phyloP scores from a whole-genome alignment of 2,113 vertebrate species.

The Strigops habroptila region DNA sequence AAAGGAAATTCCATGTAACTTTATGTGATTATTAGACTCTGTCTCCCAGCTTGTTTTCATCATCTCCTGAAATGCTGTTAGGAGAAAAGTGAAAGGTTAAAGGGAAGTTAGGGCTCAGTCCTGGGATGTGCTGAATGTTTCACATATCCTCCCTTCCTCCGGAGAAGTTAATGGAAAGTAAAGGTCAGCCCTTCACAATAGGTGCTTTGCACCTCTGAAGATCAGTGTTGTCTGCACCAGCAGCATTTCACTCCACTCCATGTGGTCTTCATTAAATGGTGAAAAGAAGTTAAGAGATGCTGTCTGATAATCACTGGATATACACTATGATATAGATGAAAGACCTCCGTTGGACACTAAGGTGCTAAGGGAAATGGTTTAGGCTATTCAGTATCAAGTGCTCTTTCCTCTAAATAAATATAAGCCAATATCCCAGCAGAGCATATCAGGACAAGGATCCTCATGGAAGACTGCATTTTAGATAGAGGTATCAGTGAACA shows the following conservation, averaged over 20 bases:
- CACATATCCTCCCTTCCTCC: neutral
- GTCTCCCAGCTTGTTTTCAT: conserved; percentile 44
- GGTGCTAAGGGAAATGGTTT: neutral
- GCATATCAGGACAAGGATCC: neutral
- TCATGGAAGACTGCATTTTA: neutral
- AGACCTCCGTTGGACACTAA: neutral
- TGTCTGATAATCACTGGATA: neutral
- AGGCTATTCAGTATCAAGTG: neutral
- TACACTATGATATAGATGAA: neutral
- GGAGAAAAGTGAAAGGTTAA: conserved; percentile 16
- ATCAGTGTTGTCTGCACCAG: neutral
- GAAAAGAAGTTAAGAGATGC: neutral
- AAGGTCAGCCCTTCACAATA: neutral
- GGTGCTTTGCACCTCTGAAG: neutral
- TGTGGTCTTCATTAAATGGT: neutral
- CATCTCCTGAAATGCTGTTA: conserved; percentile 20
- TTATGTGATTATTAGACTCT: conserved; percentile 13
- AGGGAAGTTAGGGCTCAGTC: neutral
- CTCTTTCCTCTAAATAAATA: neutral
- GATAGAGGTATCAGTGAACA: neutral
- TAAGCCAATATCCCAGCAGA: neutral
- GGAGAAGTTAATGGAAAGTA: neutral
- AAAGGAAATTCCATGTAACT: conserved; percentile 46
- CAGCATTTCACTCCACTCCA: neutral
- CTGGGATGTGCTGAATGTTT: neutral